Conservation (phyloP, 1,140 invertebrate species). For the Dinoponera quadriceps region DNA sequence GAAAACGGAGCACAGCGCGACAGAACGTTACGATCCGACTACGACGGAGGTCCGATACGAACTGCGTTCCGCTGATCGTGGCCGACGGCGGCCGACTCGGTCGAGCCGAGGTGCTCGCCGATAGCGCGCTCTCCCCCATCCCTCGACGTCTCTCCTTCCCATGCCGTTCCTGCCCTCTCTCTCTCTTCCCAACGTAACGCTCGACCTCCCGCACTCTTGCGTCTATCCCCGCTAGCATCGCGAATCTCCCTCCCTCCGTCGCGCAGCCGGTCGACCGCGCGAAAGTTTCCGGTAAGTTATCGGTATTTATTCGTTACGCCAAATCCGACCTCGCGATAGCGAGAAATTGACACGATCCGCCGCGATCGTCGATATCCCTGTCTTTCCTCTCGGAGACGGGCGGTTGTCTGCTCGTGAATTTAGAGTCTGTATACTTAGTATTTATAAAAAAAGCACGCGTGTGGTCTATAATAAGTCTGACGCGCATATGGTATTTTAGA, state of each 20-base stretch:
- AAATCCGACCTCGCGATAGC: constrained; percentile 66
- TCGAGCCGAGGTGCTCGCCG: constrained; percentile 65
- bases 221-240: constrained; percentile 6
- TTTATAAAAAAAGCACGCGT: background rate
- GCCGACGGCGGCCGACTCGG: constrained; percentile 68
- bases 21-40: constrained; percentile 69
- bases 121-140: constrained; percentile 58
- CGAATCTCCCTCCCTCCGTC: constrained; percentile 23
- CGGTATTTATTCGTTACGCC: constrained; percentile 70
- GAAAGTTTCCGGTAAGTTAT: constrained; percentile 72
- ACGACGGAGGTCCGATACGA: constrained; percentile 80
- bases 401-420: background rate
- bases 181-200: constrained; percentile 1
- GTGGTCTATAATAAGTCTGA: background rate
- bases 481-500: constrained; percentile 6
- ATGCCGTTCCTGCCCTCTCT: background rate
- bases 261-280: constrained; percentile 8
- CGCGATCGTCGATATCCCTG: background rate
- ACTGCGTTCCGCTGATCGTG: constrained; percentile 79
- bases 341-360: background rate
- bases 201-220: constrained; percentile 33
- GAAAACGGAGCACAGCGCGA: constrained; percentile 70
- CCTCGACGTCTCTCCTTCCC: background rate
- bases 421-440: background rate
- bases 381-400: background rate